A percentile compares a stretch with the other conserved stretches of the same genome.
Conservation (phyloP, 2,888 invertebrate species). For the Mesorhabditis belari region DNA sequence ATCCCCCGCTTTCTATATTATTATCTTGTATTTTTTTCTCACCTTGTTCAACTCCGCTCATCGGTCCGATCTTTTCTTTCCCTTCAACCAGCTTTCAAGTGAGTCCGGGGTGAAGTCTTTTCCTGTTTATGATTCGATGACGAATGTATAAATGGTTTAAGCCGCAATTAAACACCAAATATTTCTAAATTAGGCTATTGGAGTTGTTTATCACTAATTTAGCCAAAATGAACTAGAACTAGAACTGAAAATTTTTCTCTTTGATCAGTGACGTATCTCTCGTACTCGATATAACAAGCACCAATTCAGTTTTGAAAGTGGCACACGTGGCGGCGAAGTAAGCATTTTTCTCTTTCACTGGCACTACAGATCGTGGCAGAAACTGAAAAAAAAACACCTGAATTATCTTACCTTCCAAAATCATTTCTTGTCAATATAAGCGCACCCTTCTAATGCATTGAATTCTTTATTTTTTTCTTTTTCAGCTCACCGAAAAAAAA, state of each 20-base stretch:
- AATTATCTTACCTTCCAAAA: no score
- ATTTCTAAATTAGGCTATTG: no score
- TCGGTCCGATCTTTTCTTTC: slow-evolving; percentile 76
- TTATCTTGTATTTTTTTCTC: not conserved
- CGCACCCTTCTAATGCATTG: no score
- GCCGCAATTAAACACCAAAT: no score
- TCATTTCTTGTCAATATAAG: no score
- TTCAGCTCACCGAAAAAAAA: no score
- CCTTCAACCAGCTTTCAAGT: slow-evolving; percentile 73
- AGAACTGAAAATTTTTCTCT: slow-evolving; percentile 15
- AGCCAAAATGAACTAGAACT: not conserved
- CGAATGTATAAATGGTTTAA: no score
- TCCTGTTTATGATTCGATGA: slow-evolving; percentile 59
- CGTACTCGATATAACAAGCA: slow-evolving; percentile 83
- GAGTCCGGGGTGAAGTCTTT: slow-evolving; percentile 71
- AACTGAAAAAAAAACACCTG: no score
- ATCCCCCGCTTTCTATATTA: no score
- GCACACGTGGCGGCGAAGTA: slow-evolving; percentile 93
- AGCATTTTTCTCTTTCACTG: slow-evolving; percentile 91
- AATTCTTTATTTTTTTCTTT: no score
- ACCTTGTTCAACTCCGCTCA: slow-evolving; percentile 65
- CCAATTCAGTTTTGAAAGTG: slow-evolving; percentile 94
- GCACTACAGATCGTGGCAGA: slow-evolving; percentile 87
- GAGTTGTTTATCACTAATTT: no score
- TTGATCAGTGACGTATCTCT: slow-evolving; percentile 74